Base-by-base conservation (phyloP, 1,140 invertebrate species). In the Sitophilus oryzae region DNA sequence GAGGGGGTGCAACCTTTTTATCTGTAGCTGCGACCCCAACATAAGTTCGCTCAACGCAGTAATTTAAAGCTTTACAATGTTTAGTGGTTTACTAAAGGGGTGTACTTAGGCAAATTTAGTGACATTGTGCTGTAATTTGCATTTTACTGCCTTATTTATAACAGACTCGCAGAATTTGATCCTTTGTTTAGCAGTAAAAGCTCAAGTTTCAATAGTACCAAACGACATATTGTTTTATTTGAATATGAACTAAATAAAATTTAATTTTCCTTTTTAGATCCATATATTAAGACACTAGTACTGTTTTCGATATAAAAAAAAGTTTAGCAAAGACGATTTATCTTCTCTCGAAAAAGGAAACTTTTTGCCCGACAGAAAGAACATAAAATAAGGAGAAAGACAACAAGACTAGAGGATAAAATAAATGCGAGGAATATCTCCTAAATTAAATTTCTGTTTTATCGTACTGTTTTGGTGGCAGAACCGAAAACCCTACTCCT, bases 401-500 rank as follows among this genome's bases (percentile, higher is more conserved):
- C 5, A 5, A 30, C 5, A 30, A 5, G 11, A 30, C 25, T 11
- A 30, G 25, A 23, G 44, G 44, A 46, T 46, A 46, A 50, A 50
- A 50, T 50, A 25, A 50, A 50, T 50, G 47, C 21, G 19, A 36
- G 11, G 47, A 50, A 50, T 41, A 38, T 50, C 38, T 50, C 30
- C 21, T 50, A 50, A 50, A 50, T 50, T 55, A 48, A 48, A 55
- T 55, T 36, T 47, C 45, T 48, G 48, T 52, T 57, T 57, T 57
- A 57, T 57, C 55, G 47, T 45, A 38, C n/a, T 10, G 25, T 40
- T 43, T 6, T 22, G 14, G 19, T n/a, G 44, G 48, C 41, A 41
- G 55, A 30, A 40, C 41, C 15, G 15, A 15, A 47, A 40, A 6
- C 48, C 49, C 48, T 18, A 52, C 40, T 45, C 46, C 36, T 47